Percentiles rank a stretch among this genome's conserved stretches.
These are phyloP conservation scores for Argyrosomus regius DNA, from an alignment of 2,797 vertebrate genomes.

Conservation along the genomic window DNA sequence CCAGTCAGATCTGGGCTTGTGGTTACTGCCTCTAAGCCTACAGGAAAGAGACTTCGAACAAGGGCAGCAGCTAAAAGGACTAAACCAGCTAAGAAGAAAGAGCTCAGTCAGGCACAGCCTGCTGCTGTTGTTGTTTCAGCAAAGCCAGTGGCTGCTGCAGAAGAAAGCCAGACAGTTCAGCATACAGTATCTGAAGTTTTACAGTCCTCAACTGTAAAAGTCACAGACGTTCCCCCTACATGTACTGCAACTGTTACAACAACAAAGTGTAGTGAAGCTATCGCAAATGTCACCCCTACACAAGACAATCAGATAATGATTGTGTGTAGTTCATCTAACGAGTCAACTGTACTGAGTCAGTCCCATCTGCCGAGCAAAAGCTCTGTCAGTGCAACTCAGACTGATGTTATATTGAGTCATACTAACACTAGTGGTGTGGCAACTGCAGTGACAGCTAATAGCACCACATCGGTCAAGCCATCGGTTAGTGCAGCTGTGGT, in stretches of 20 bases:
- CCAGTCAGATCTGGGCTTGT: constrained; percentile 60
- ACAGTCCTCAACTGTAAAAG: constrained; percentile 50
- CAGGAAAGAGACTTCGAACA: constrained; percentile 76
- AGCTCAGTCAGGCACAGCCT: constrained; percentile 53
- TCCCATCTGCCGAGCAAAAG: constrained; percentile 58
- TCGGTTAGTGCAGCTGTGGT: constrained; percentile 36
- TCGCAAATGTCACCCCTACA: constrained; percentile 42
- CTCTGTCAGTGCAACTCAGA: constrained; percentile 51
- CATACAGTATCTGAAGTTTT: constrained; percentile 50
- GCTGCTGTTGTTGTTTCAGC: constrained; percentile 51
- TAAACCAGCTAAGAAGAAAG: constrained; percentile 84
- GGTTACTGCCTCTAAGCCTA: constrained; percentile 70
- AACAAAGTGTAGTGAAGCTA: constrained; percentile 35
- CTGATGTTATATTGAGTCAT: constrained; percentile 38
- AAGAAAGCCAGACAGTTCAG: constrained; percentile 54
- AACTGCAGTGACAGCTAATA: constrained; percentile 47
- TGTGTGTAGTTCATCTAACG: constrained; percentile 63
- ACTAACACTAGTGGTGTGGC: constrained; percentile 24
- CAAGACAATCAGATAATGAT: constrained; percentile 60
- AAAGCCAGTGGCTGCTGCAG: constrained; percentile 51
- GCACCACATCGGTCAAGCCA: constrained; percentile 39
- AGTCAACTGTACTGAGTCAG: constrained; percentile 37
- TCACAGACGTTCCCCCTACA: constrained; percentile 45
- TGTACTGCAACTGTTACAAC: constrained; percentile 52
- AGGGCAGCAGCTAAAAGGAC: constrained; percentile 86